A percentile compares a stretch with the other conserved stretches of the same genome.
Conservation (phyloP, 2,888 invertebrate species). For the Dasypolia templi region DNA sequence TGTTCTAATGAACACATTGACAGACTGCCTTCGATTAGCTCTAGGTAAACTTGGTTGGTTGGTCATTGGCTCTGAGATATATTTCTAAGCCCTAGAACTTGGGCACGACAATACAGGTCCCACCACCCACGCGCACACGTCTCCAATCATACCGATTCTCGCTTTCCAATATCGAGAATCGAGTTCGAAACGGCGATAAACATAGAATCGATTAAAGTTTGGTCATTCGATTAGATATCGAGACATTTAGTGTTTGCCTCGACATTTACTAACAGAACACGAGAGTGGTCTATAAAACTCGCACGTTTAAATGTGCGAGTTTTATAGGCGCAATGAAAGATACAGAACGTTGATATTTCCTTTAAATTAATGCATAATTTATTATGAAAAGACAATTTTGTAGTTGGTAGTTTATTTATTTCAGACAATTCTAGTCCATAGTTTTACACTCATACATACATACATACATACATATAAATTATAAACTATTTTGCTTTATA, state of each 20-base stretch:
- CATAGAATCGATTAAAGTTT: slow-evolving; percentile 73
- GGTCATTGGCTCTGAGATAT: slow-evolving; percentile 45
- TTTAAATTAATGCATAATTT: slow-evolving; percentile 30
- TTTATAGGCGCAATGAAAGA: slow-evolving; percentile 50
- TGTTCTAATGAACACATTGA: not conserved
- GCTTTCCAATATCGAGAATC: slow-evolving; percentile 79
- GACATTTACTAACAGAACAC: slow-evolving; percentile 48
- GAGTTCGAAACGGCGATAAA: slow-evolving; percentile 74
- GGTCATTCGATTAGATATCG: slow-evolving; percentile 71
- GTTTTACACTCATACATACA: too few relatives aligned
- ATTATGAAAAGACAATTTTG: slow-evolving; percentile 37
- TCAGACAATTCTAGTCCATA: too few relatives aligned
- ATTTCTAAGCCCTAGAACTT: slow-evolving; percentile 71
- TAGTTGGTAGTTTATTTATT: slow-evolving; percentile 38
- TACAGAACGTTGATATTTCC: slow-evolving; percentile 10
- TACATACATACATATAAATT: too few relatives aligned
- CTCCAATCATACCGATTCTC: slow-evolving; percentile 74
- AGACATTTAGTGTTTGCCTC: slow-evolving; percentile 62
- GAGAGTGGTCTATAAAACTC: slow-evolving; percentile 17
- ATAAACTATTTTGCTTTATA: too few relatives aligned
- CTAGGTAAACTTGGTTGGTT: slow-evolving; percentile 18
- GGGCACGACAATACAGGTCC: slow-evolving; percentile 70
- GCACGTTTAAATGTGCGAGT: slow-evolving; percentile 25
- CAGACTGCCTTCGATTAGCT: slow-evolving; percentile 12
- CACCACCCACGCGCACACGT: slow-evolving; percentile 74